Evolutionary conservation across 2,113 vertebrate species (phyloP).

Genomic region (Apteryx owenii): DNA sequence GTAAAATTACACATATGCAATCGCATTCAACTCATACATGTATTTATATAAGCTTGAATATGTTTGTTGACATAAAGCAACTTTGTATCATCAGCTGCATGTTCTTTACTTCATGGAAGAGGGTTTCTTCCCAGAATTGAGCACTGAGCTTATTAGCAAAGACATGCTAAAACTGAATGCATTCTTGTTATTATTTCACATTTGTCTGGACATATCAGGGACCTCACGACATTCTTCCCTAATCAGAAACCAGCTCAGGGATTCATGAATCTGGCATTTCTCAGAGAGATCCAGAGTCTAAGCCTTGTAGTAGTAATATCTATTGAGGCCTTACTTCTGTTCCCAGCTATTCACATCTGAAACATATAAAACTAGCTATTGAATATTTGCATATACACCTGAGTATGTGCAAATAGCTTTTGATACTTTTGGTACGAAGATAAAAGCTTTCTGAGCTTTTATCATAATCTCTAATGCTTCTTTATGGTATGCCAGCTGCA

Average conservation of each 20-base stretch:
- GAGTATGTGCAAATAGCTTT: neutral
- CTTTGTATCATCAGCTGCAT: neutral
- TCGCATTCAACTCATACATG: neutral
- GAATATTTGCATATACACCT: neutral
- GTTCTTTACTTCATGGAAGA: neutral
- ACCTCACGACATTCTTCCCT: neutral
- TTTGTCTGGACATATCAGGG: neutral
- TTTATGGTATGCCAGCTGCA: neutral
- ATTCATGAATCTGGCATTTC: neutral
- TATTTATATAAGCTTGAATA: neutral
- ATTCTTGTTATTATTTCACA: neutral
- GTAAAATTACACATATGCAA: neutral
- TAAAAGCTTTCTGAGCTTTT: neutral
- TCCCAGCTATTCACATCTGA: neutral
- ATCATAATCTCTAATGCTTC: neutral
- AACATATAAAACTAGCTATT: neutral
- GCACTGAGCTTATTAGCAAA: neutral
- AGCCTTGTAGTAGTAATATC: neutral
- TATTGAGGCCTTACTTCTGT: neutral
- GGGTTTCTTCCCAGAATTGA: neutral
- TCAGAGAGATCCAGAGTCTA: neutral
- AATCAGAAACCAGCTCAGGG: neutral
- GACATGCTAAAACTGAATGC: neutral
- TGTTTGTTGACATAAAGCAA: neutral
- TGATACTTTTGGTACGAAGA: neutral